Evolutionary conservation across 2,797 vertebrate species (phyloP), one percentile per base, ranked within the genome.

Genomic region (Thunnus albacares): DNA sequence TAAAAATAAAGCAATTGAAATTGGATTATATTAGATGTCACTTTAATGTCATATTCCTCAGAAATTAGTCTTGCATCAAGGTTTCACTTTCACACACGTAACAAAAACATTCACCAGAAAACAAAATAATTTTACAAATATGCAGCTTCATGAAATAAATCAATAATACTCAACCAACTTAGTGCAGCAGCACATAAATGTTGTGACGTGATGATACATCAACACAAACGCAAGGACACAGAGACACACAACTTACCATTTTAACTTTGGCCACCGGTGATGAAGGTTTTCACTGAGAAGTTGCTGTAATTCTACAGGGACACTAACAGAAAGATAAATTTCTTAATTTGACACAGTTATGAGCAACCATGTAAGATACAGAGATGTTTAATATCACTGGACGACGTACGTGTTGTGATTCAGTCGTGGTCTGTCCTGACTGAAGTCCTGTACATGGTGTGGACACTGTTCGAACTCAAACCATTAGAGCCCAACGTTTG

Each of bases 401-500:
- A 71, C 51, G 61, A 75, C 55, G 61, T 74, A 92, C 91, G 66
- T 81, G 77, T 2, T 80, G 77, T 2, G 59, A 59, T 76, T 70
- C 78, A 75, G 52, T 11, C 57, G 20, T 67, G 69, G 53, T 82
- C 70, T 1, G 38, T 41, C 45, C 47, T 30, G 56, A 61, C 71
- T 60, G 75, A 66, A 20, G 59, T 72, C 71, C 76, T 57, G 67
- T 67, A 79, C 20, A 51, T 60, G 35, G 79, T 12, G 70, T 77
- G 71, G 65, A 83, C 83, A 47, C 89, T 79, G 86, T 89, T 71
- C 68, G 93, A 91, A 80, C 78, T 72, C 73, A 95, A 89, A 66
- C 79, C 88, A 45, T 91, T 95, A 15, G 85, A 90, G 62, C 89
- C 92, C 83, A 92, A 81, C 0, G 93, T 92, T 78, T 93, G 83